These are phyloP conservation scores for Meloe dianella DNA, from an alignment of 2,888 invertebrate species.

Conservation along the genomic window DNA sequence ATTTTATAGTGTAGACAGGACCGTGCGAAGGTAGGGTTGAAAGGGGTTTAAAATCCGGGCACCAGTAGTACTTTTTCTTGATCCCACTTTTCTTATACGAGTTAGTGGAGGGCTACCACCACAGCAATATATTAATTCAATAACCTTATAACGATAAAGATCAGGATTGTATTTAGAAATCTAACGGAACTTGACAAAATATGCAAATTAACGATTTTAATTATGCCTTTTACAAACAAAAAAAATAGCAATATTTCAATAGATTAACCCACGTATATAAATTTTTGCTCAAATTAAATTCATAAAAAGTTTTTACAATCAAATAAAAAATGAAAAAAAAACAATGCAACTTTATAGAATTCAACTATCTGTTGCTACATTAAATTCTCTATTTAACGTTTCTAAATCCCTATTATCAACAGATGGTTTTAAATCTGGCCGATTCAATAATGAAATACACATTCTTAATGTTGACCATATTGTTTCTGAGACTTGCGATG, in stretches of 20 bases:
- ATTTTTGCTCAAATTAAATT: background rate
- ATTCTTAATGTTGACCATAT: constrained; percentile 94
- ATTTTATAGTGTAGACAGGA: too few relatives aligned
- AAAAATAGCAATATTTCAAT: constrained; percentile 2
- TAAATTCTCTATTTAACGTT: constrained; percentile 67
- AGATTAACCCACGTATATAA: background rate
- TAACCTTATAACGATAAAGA: too few relatives aligned
- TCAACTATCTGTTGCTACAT: constrained; percentile 63
- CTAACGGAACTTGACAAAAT: background rate
- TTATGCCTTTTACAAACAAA: background rate
- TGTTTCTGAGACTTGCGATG: constrained; percentile 80
- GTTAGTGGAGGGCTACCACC: too few relatives aligned
- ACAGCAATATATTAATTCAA: too few relatives aligned
- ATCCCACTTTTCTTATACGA: too few relatives aligned
- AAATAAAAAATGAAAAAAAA: constrained; percentile 35
- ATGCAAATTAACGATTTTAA: background rate
- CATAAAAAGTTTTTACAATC: background rate
- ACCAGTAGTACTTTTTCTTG: too few relatives aligned
- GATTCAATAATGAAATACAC: constrained; percentile 82
- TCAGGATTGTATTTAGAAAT: background rate
- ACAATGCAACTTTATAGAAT: constrained; percentile 3
- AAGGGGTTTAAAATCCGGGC: too few relatives aligned
- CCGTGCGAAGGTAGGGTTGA: too few relatives aligned
- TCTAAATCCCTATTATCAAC: constrained; percentile 68
- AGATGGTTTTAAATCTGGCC: constrained; percentile 67